Base-by-base conservation (phyloP, 2,113 vertebrate genomes). In the Hydropotes inermis region DNA sequence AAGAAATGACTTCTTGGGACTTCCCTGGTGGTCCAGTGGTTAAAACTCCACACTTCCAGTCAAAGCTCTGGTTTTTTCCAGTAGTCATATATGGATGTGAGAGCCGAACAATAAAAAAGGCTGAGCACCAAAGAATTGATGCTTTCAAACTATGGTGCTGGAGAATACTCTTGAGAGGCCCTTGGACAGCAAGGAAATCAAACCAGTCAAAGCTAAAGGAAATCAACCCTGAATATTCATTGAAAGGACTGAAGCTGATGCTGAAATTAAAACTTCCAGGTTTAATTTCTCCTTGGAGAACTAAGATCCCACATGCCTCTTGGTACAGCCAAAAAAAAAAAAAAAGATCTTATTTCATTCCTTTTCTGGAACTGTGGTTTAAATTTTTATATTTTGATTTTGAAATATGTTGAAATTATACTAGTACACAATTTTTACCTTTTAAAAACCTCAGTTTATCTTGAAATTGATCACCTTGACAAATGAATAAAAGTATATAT, bases 381-480 rank as follows among this genome's bases (percentile, higher is more conserved):
- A 86, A 89, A 45, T 27, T 58, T 91, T 64, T 30, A 54, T 57
- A 45, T 91, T 90, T 84, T 90, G 74, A 91, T 79, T 81, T 86
- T 58, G n/a, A 83, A 96, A 74, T 82, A 57, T 64, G 28, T 79
- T 90, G 70, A 52, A 89, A 89, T 88, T 88, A 23, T 9, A 96
- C 52, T 87, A 78, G 36, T 94, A 36, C 15, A 70, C 16, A 78
- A 87, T 52, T 87, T 90, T 84, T 96, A 61, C 30, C 33, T 81
- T 81, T 97, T 89, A 79, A 93, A 93, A 91, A 93, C 13, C 54
- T 92, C 79, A 39, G 57, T 90, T 92, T 94, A 28, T 64, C 43
- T 97, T 88, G 30, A 91, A 67, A 84, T 74, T 92, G n/a, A 86
- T 88, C 76, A 27, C 14, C 23, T 91, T 91, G 58, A 85, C n/a